Conservation (phyloP, 1,140 invertebrate species). For the Galleria mellonella region DNA sequence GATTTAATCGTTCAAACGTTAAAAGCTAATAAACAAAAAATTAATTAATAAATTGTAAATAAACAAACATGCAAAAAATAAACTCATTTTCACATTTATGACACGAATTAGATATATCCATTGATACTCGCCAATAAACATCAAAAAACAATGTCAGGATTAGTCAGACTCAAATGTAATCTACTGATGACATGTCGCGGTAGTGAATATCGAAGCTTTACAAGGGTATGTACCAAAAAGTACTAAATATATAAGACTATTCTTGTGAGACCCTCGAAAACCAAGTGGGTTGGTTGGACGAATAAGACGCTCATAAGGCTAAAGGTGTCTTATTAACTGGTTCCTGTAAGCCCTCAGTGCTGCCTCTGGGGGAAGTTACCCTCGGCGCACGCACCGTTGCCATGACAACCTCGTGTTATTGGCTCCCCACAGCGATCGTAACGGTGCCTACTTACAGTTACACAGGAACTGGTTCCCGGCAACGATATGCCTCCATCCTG, state of each 20-base stretch:
- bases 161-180: constrained; percentile 7
- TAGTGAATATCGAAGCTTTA: constrained; percentile 6
- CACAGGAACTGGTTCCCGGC: constrained; percentile 27
- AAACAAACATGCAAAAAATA: too few species aligned
- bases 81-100: too few species aligned
- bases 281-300: neutral
- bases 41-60: too few species aligned
- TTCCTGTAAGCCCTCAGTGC: constrained; percentile 44
- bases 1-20: too few species aligned
- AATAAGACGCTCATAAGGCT: constrained; percentile 7
- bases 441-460: constrained; percentile 31
- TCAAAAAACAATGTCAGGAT: constrained; percentile 1
- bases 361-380: constrained; percentile 50
- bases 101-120: neutral
- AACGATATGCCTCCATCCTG: constrained; percentile 28
- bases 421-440: constrained; percentile 51
- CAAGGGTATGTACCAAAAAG: constrained; percentile 19
- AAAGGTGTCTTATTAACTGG: constrained; percentile 47
- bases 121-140: neutral
- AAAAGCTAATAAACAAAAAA: too few species aligned
- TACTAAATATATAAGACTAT: constrained; percentile 28
- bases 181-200: constrained; percentile 11
- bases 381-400: constrained; percentile 43
- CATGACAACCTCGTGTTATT: constrained; percentile 64
- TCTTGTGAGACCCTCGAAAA: constrained; percentile 20